These are phyloP conservation scores for Exephanes ischioxanthus DNA, from an alignment of 2,888 invertebrate species.

Conservation along the genomic window DNA sequence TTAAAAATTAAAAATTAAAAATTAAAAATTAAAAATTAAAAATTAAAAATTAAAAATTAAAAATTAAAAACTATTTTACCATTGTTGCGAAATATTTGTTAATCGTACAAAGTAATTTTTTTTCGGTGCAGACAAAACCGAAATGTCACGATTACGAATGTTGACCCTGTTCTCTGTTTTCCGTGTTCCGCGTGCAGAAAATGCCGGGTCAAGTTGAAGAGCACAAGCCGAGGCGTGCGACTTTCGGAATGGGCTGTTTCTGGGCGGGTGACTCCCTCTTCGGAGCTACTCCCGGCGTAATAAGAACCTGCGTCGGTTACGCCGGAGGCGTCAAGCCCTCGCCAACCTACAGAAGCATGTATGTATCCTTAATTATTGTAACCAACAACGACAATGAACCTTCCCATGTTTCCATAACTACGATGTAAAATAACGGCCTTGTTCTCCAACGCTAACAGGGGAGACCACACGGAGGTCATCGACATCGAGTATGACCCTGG, in stretches of 20 bases:
- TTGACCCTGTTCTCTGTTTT: background rate
- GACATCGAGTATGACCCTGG: slow-evolving; percentile 96
- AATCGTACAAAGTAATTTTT: background rate
- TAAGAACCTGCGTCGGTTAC: slow-evolving; percentile 97
- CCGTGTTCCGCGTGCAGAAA: slow-evolving; percentile 40
- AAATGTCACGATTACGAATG: too few species aligned
- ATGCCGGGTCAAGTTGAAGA: slow-evolving; percentile 88
- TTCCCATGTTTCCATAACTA: background rate
- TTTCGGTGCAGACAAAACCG: background rate
- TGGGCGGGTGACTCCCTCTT: slow-evolving; percentile 96
- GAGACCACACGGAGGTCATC: slow-evolving; percentile 97
- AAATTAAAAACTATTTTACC: too few species aligned
- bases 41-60: too few species aligned
- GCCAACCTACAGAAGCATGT: slow-evolving; percentile 95
- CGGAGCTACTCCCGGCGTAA: slow-evolving; percentile 90
- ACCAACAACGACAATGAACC: too few species aligned
- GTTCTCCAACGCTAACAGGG: slow-evolving; percentile 86
- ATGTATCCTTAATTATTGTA: slow-evolving; percentile 83
- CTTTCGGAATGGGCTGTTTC: slow-evolving; percentile 97
- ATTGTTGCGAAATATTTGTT: too few species aligned
- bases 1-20: too few species aligned
- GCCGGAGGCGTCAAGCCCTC: slow-evolving; percentile 93
- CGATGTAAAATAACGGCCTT: slow-evolving; percentile 8
- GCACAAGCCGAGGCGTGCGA: slow-evolving; percentile 89
- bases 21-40: too few species aligned